These are phyloP conservation scores for Anarhynchus alexandrinus DNA, from an alignment of 2,113 vertebrate species.

Conservation along the genomic window DNA sequence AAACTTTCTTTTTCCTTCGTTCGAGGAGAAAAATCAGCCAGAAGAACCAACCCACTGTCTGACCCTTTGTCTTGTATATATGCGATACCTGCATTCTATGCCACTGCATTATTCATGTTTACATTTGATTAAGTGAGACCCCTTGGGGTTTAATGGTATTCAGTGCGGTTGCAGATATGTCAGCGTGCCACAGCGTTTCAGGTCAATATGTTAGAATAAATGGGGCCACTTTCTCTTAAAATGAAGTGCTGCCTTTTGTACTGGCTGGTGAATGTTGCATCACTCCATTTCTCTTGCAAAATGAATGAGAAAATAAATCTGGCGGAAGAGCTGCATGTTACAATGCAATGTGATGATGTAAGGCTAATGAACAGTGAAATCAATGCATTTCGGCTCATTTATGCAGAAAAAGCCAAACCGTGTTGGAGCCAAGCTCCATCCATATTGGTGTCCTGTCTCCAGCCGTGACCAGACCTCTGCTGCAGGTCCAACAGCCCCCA, in stretches of 20 bases:
- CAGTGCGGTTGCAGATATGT: not conserved
- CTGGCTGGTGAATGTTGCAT: not conserved
- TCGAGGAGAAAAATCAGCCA: not conserved
- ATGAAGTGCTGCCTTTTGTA: not conserved
- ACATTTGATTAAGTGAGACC: not conserved
- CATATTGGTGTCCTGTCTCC: not conserved
- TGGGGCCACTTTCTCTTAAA: not conserved
- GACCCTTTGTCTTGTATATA: not conserved
- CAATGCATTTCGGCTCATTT: not conserved
- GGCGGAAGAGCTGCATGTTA: not conserved
- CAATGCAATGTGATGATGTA: not conserved
- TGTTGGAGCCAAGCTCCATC: not conserved
- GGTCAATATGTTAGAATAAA: slow-evolving; percentile 39
- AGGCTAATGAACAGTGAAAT: slow-evolving; percentile 5
- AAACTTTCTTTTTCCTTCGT: not conserved
- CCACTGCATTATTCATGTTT: slow-evolving; percentile 44
- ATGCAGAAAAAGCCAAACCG: not conserved
- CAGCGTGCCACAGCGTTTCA: not conserved
- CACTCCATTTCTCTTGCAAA: not conserved
- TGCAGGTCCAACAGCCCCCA: not conserved
- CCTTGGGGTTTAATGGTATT: not conserved
- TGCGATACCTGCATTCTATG: not conserved
- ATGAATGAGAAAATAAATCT: not conserved
- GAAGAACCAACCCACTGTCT: not conserved
- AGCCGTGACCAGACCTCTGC: not conserved